phyloP scores from a whole-genome alignment of 2,888 invertebrate species.

The Rhorus exstirpatorius region DNA sequence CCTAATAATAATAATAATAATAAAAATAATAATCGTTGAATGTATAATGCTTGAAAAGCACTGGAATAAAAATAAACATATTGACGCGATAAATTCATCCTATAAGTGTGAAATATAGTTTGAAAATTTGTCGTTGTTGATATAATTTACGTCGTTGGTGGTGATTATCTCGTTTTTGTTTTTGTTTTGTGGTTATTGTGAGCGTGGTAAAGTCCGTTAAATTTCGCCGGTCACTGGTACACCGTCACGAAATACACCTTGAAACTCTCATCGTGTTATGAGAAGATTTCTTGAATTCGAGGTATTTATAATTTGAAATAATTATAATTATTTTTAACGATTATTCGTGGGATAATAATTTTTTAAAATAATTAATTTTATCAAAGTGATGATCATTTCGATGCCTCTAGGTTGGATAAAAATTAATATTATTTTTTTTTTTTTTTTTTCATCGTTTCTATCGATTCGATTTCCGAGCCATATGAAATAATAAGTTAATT shows the following conservation, averaged over 20 bases:
- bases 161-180: slow-evolving; percentile 28
- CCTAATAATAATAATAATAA: not conserved
- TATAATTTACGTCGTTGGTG: slow-evolving; percentile 6
- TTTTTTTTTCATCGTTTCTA: no score
- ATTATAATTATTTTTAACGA: slow-evolving; percentile 17
- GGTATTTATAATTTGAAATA: slow-evolving; percentile 37
- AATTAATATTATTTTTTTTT: no score
- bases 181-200: slow-evolving; percentile 46
- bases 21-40: not conserved
- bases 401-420: no score
- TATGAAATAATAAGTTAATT: no score
- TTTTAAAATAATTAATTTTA: not conserved
- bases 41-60: slow-evolving; percentile 1
- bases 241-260: slow-evolving; percentile 5
- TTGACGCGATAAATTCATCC: not conserved
- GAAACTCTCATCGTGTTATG: slow-evolving; percentile 36
- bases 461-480: no score
- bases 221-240: slow-evolving; percentile 13
- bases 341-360: not conserved
- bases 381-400: no score
- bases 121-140: slow-evolving; percentile 4
- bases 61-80: not conserved
- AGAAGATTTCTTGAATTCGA: slow-evolving; percentile 21
- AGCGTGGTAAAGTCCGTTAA: slow-evolving; percentile 16
- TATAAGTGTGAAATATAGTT: slow-evolving; percentile 9